Base-by-base conservation (phyloP, 1,140 invertebrate genomes). In the Drosophila novamexicana region DNA sequence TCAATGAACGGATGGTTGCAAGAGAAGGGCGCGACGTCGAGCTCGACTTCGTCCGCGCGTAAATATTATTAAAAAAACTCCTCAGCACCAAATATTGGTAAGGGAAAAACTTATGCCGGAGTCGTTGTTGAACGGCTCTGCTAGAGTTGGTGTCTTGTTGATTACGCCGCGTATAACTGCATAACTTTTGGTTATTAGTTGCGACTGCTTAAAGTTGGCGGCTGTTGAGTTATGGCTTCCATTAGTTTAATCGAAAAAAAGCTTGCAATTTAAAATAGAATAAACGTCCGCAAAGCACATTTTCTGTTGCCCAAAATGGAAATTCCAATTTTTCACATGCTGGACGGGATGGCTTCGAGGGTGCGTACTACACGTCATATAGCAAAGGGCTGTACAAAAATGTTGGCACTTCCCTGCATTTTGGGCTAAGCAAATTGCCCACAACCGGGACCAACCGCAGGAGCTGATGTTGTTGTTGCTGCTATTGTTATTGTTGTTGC, bases 241-340 rank as follows among this genome's bases (percentile, higher is more conserved):
- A 85, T 85, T 85, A 85, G 83, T 70, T 82, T 66, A 76, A 82
- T 85, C 83, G 64, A 76, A 85, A 81, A 71, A 71, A 66, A 56
- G 59, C 49, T 52, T 63, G 50, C 16, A 39, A 81, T 47, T 72
- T 77, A 69, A 66, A 72, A 63, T 76, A 57, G 37, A 37, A 50
- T 44, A 40, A 47, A 59, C 56, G 47, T 22, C 34, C 49, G 18
- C 29, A 22, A 37, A 16, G 34, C n/a, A n/a, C 14, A 49, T 56
- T 39, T 44, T 61, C 53, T 53, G 56, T 56, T 69, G 58, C 45
- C 36, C 63, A 76, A 85, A 81, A 78, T 85, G 78, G 73, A 61
- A 63, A 78, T 22, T 63, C 67, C 63, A 66, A 67, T 63, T 65
- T 57, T 7, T 63, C 34, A 16, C 53, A 66, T 79, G 79, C 50